Evolutionary conservation across 2,888 invertebrate species (phyloP).

Genomic region (Hetaerina titia): DNA sequence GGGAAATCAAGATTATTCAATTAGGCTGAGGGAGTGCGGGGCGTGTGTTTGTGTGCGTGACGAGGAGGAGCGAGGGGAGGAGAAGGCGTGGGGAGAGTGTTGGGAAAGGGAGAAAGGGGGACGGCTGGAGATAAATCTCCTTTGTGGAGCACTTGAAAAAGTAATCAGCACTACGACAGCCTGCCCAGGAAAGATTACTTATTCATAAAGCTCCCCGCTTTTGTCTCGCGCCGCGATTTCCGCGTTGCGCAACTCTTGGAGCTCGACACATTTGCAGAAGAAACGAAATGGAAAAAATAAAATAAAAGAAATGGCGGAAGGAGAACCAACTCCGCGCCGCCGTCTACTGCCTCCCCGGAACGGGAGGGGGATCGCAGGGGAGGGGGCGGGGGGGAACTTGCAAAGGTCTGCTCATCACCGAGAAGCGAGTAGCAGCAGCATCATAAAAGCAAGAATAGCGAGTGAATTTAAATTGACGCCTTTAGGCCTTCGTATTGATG

Average conservation of each 20-base stretch:
- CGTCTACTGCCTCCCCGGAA: no score
- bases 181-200: not conserved
- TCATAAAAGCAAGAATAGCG: not conserved
- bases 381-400: no score
- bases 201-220: slow-evolving; percentile 26
- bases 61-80: not conserved
- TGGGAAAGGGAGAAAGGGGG: not conserved
- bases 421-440: not conserved
- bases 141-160: slow-evolving; percentile 39
- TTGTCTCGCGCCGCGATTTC: slow-evolving; percentile 9
- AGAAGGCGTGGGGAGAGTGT: not conserved
- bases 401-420: no score
- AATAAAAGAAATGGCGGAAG: not conserved
- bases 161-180: slow-evolving; percentile 30
- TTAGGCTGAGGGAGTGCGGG: not conserved
- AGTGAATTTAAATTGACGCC: not conserved
- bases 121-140: not conserved
- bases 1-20: slow-evolving; percentile 33
- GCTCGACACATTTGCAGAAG: slow-evolving; percentile 19
- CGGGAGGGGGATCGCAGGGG: no score
- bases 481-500: no score
- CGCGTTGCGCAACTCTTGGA: slow-evolving; percentile 2
- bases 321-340: no score
- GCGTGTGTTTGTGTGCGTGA: not conserved
- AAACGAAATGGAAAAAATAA: not conserved